Conservation (phyloP, 2,113 vertebrate genomes). For the Hyla sarda region DNA sequence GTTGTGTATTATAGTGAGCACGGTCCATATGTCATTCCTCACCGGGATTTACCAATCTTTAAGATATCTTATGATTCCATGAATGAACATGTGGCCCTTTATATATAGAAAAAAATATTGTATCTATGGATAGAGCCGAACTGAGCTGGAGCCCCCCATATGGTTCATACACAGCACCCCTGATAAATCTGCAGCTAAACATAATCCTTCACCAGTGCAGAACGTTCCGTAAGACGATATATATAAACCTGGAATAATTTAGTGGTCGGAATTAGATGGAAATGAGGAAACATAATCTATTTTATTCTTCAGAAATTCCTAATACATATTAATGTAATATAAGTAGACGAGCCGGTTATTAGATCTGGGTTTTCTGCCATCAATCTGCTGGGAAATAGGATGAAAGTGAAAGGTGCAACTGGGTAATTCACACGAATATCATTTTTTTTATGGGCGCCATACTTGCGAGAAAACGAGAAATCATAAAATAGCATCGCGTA, state of each 20-base stretch:
- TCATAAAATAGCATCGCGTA: not conserved
- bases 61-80: too few species aligned
- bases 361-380: not conserved
- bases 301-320: not conserved
- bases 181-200: not conserved
- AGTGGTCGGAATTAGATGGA: not conserved
- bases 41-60: too few species aligned
- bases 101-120: too few species aligned
- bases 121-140: too few species aligned
- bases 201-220: not conserved
- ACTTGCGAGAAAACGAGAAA: not conserved
- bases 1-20: too few species aligned
- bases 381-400: not conserved
- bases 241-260: conserved; percentile 18
- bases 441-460: not conserved
- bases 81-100: too few species aligned
- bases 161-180: not conserved
- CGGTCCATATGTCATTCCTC: too few species aligned
- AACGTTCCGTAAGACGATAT: conserved; percentile 4
- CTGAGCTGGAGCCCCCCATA: not conserved
- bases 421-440: not conserved
- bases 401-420: not conserved
- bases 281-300: conserved; percentile 16
- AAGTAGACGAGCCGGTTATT: not conserved
- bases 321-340: conserved; percentile 14